Evolutionary conservation across 2,888 invertebrate species (phyloP), one percentile per base, ranked within the genome.

Genomic region (Diadegma fenestrale): DNA sequence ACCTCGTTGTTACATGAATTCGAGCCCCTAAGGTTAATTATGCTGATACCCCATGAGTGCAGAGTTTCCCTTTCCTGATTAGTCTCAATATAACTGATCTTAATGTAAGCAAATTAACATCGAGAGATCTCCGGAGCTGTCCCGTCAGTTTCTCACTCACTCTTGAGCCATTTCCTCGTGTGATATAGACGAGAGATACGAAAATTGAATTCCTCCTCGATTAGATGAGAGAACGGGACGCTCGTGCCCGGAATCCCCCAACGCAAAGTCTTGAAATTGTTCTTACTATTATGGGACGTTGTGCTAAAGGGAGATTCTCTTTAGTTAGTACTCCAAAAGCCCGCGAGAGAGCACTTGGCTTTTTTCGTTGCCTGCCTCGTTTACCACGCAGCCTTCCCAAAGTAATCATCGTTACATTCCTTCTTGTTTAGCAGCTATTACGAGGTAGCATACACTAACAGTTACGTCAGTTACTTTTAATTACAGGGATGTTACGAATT

Each of bases 191-290:
- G 86, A 86, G 86, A 88, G 87, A 82, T 88, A 58, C 89, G 90
- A 90, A 90, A 90, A 92, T 92, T 92, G 90, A 91, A 92, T 91
- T 91, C 88, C 81, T 76, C 89, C 88, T 89, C 89, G 89, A 92
- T 92, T 91, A 92, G 87, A 88, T 80, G 73, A 80, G 88, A 87
- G 89, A 87, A 88, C 88, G 82, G 89, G 71, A 86, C 78, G 80
- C 43, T 86, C 90, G 90, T 90, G 90, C 89, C 82, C 84, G 87
- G 91, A 91, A 92, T 92, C 88, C 88, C 82, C 86, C 84, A 89
- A 85, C 86, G 87, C 75, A 71, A 80, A 71, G 77, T 84, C 81
- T 84, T 84, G 48, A 58, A 80, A 84, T 81, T 84, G 80, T 80
- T 84, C 77, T 84, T 76, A 77, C 72, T 71, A 82, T 64, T 37